Evolutionary conservation across 2,113 vertebrate species (phyloP).

Genomic region (cattle (Bos taurus)): DNA sequence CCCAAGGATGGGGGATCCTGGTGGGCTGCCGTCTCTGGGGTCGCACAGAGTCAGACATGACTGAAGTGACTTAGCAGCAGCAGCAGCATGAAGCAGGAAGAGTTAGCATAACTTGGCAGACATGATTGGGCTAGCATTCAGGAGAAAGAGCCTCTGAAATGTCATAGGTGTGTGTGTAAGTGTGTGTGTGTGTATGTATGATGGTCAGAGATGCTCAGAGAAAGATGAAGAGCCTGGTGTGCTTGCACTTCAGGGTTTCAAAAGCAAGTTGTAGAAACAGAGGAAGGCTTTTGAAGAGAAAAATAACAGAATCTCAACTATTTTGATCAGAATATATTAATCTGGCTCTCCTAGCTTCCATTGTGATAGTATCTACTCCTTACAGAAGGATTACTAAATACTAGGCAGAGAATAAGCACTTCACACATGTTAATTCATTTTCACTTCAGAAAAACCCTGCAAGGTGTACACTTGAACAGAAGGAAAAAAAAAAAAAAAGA

Average conservation of each 20-base stretch:
- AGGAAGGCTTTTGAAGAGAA: background rate
- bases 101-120: background rate
- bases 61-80: background rate
- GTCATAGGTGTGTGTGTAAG: background rate
- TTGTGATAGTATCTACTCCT: background rate
- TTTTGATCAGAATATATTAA: background rate
- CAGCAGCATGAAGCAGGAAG: background rate
- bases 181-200: rapidly evolving
- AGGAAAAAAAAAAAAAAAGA: background rate
- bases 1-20: background rate
- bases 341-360: background rate
- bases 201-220: background rate
- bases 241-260: background rate
- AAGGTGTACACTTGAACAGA: background rate
- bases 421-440: background rate
- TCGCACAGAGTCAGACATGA: background rate
- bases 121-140: background rate
- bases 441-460: background rate
- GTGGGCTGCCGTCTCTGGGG: background rate
- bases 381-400: background rate
- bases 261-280: background rate
- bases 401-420: background rate
- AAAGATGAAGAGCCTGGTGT: background rate
- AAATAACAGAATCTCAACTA: background rate
- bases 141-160: background rate